Conservation (phyloP, 2,888 invertebrate species). For the Tipula unca region DNA sequence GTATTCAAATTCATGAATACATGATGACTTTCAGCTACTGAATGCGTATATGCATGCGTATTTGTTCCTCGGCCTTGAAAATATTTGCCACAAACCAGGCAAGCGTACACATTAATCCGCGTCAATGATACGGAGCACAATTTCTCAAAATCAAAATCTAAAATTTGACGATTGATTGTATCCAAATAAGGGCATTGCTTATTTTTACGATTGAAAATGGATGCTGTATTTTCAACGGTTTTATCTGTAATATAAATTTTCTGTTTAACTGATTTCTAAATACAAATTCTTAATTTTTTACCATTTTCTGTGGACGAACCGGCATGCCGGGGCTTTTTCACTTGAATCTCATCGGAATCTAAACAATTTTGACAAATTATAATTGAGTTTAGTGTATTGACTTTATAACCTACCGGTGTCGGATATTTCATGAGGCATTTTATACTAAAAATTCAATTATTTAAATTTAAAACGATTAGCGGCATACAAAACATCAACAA, state of each 20-base stretch:
- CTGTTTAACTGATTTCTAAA: not conserved
- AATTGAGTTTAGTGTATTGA: not conserved
- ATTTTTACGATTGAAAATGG: slow-evolving; percentile 42
- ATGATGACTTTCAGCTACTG: slow-evolving; percentile 95
- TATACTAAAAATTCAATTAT: not conserved
- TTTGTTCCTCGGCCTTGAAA: slow-evolving; percentile 95
- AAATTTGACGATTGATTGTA: slow-evolving; percentile 90
- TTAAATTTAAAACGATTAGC: not conserved
- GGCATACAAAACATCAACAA: not conserved
- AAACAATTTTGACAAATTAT: not conserved
- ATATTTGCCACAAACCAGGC: slow-evolving; percentile 98
- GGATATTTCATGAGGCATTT: not conserved
- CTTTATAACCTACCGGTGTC: not conserved
- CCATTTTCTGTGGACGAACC: not conserved
- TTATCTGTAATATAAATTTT: not conserved
- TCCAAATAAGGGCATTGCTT: slow-evolving; percentile 93
- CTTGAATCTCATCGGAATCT: not conserved
- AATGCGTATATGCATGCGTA: slow-evolving; percentile 98
- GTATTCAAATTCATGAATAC: slow-evolving; percentile 96
- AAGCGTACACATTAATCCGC: slow-evolving; percentile 98
- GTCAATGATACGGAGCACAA: slow-evolving; percentile 96
- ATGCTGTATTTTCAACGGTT: slow-evolving; percentile 25
- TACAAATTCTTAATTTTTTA: not conserved
- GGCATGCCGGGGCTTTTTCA: not conserved
- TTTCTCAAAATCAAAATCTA: slow-evolving; percentile 99